These are phyloP conservation scores for Tragelaphus scriptus DNA, from an alignment of 2,113 vertebrate genomes.

Conservation along the genomic window DNA sequence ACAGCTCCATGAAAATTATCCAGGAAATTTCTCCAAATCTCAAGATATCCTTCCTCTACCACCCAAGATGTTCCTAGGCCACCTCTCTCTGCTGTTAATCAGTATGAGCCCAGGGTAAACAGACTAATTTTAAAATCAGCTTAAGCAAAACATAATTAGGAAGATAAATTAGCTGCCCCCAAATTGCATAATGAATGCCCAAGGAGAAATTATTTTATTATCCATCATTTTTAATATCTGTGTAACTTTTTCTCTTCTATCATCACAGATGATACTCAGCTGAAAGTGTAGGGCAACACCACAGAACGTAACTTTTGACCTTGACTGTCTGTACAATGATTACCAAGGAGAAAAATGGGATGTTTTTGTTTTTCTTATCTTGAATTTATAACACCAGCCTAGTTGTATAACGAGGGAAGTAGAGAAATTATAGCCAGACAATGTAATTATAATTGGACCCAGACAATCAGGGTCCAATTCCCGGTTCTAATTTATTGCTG, in stretches of 20 bases:
- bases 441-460: background rate
- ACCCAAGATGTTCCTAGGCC: slow-evolving; percentile 39
- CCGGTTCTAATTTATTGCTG: background rate
- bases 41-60: slow-evolving; percentile 21
- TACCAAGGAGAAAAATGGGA: background rate
- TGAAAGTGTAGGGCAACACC: background rate
- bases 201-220: slow-evolving; percentile 44
- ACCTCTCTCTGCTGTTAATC: slow-evolving; percentile 36
- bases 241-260: background rate
- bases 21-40: slow-evolving; percentile 19
- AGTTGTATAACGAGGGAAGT: background rate
- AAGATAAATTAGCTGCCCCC: slow-evolving; percentile 57
- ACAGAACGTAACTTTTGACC: background rate
- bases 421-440: background rate
- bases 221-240: slow-evolving; percentile 25
- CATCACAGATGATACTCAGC: background rate
- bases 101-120: slow-evolving; percentile 50
- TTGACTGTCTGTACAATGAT: background rate
- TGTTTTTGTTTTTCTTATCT: background rate
- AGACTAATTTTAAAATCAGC: slow-evolving; percentile 68
- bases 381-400: slow-evolving; percentile 5
- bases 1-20: background rate
- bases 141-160: slow-evolving; percentile 66
- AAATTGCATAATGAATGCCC: slow-evolving; percentile 44
- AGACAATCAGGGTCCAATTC: background rate